Evolutionary conservation across 2,113 vertebrate genomes (phyloP).

Genomic region (Coregonus clupeaformis): DNA sequence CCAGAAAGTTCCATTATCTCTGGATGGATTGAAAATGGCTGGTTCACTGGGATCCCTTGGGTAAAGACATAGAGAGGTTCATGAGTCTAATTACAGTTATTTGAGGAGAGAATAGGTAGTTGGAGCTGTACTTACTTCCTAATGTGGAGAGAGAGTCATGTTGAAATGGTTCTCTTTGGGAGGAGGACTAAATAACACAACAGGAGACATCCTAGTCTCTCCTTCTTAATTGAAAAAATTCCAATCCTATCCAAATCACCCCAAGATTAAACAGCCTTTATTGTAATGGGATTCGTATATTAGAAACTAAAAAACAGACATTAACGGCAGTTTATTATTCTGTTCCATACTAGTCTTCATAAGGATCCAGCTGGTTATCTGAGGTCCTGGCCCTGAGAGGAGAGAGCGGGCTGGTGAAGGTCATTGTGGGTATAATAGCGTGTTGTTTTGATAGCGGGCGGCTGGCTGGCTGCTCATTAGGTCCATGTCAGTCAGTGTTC

Average conservation of each 20-base stretch:
- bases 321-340: too few species aligned
- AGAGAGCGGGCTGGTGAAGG: conserved; percentile 29
- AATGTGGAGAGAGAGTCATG: too few species aligned
- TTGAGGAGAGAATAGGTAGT: conserved; percentile 14
- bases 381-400: conserved; percentile 30
- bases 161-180: too few species aligned
- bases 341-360: too few species aligned
- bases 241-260: too few species aligned
- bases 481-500: conserved; percentile 48
- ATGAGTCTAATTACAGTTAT: conserved; percentile 34
- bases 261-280: too few species aligned
- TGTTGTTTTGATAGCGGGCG: conserved; percentile 45
- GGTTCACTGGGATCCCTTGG: not conserved
- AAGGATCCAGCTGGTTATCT: conserved; percentile 41
- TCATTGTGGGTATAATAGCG: conserved; percentile 56
- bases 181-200: too few species aligned
- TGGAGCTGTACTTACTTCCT: too few species aligned
- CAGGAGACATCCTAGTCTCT: too few species aligned
- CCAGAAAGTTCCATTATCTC: conserved; percentile 10
- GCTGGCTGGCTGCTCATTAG: conserved; percentile 53
- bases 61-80: not conserved
- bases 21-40: not conserved
- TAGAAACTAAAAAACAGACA: too few species aligned
- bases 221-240: too few species aligned
- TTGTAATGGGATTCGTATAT: too few species aligned